Evolutionary conservation across 2,888 invertebrate species (phyloP).

Genomic region (Troides oblongomaculatus): DNA sequence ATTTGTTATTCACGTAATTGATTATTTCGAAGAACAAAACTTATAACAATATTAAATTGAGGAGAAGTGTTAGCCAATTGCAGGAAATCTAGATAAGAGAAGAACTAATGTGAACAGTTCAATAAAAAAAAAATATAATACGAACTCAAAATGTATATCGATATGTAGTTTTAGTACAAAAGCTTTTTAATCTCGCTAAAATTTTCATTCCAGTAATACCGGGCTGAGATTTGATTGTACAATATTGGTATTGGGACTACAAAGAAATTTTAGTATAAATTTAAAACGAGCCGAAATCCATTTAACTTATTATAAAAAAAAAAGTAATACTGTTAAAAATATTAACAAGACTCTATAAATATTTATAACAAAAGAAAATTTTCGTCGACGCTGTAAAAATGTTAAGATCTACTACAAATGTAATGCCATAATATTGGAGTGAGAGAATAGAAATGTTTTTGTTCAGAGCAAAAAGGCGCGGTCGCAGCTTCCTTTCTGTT

Average conservation of each 20-base stretch:
- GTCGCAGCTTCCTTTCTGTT: not conserved
- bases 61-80: no score
- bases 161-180: not conserved
- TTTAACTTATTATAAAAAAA: not conserved
- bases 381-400: not conserved
- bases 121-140: not conserved
- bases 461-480: not conserved
- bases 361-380: not conserved
- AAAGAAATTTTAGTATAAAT: not conserved
- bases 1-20: no score
- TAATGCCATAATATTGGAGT: not conserved
- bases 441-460: not conserved
- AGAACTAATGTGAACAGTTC: not conserved
- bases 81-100: no score
- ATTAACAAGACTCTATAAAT: not conserved
- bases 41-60: no score
- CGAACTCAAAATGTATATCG: not conserved
- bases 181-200: not conserved
- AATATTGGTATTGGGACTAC: not conserved
- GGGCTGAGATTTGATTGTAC: not conserved
- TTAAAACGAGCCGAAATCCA: not conserved
- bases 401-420: not conserved
- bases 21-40: no score
- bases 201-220: not conserved
- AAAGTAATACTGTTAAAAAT: not conserved